Percentiles rank a stretch among this genome's conserved stretches.
phyloP scores from a whole-genome alignment of 1,140 invertebrate species.

The Heliconius melpomene region DNA sequence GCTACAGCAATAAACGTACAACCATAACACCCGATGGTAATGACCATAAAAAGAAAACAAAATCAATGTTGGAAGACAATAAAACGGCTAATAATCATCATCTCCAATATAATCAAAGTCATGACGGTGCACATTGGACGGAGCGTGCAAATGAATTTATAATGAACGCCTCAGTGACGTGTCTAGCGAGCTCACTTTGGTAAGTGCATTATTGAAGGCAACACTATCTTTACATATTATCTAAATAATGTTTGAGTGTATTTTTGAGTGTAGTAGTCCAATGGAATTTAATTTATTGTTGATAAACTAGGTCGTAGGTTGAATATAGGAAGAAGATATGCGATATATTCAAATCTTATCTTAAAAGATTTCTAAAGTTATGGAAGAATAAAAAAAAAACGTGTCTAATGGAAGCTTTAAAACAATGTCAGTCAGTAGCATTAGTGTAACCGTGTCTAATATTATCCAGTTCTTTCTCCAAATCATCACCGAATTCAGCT shows the following conservation, averaged over 20 bases:
- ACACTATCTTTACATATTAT: conserved; percentile 17
- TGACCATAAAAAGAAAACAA: conserved; percentile 64
- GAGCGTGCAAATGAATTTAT: conserved; percentile 76
- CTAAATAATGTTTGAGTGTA: not conserved
- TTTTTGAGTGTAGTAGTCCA: not conserved
- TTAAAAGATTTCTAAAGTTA: not conserved
- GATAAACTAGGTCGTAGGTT: not conserved
- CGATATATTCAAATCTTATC: too few relatives aligned
- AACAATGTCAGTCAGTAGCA: conserved; percentile 12
- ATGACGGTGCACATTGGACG: conserved; percentile 65
- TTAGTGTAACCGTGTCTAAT: conserved; percentile 14
- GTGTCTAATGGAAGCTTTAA: not conserved
- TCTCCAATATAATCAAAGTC: conserved; percentile 71
- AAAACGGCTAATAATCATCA: conserved; percentile 70
- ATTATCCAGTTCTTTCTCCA: not conserved
- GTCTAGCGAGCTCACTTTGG: conserved; percentile 18
- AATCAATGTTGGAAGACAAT: conserved; percentile 72
- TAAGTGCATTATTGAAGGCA: conserved; percentile 25
- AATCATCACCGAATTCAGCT: conserved; percentile 3
- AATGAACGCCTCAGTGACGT: conserved; percentile 57
- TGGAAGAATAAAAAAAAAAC: not conserved
- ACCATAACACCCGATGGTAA: conserved; percentile 46
- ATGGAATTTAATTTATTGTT: not conserved
- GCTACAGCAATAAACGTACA: conserved; percentile 26
- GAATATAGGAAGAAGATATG: not conserved